Base-by-base conservation (phyloP, 2,888 invertebrate species). In the Caenorhabditis uteleia region DNA sequence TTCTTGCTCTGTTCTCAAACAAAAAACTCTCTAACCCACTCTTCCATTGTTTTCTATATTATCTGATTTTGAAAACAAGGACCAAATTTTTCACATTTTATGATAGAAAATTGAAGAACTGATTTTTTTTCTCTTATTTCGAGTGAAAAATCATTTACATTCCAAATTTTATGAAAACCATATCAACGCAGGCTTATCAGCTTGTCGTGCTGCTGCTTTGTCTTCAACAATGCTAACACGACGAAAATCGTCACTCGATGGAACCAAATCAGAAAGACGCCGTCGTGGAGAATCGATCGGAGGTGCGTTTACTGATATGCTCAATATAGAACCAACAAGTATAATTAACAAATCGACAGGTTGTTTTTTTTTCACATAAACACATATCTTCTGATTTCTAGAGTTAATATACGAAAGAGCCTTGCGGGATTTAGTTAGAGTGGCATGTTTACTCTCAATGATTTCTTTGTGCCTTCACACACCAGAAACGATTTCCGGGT, bases 391-490 rank as follows among this genome's bases (percentile, higher is more conserved):
- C 23, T 34, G 10, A 31, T 18, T 53, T 75, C 33, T 55, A 77
- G 77, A 77, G 34, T 54, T 75, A 12, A 61, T 75, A 16, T 66
- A 75, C 38, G 70, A 71, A 48, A 61, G 65, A 21, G 57, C 67
- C 10, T 53, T 74, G 20, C 48, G 65, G n/a, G 72, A 75, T 34
- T 49, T 78, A 38, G 66, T 80, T 20, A 68, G 68, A 34, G 45
- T 64, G 16, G 71, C 77, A 3, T 77, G 97, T 58, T 88, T 98
- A 64, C 87, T 95, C 79, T 95, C 95, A 84, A 88, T 98, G 82
- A 88, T 95, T 77, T 95, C 95, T 18, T 95, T 98, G 68, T 94
- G 95, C 79, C 88, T 94, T 77, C 98, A 99, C 85, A 99, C 98
- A 29, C 97, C 98, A 43, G 92, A 92, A 85, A 95, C 97, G 6